Conservation (phyloP, 2,888 invertebrate genomes). For the Papilio elwesi region DNA sequence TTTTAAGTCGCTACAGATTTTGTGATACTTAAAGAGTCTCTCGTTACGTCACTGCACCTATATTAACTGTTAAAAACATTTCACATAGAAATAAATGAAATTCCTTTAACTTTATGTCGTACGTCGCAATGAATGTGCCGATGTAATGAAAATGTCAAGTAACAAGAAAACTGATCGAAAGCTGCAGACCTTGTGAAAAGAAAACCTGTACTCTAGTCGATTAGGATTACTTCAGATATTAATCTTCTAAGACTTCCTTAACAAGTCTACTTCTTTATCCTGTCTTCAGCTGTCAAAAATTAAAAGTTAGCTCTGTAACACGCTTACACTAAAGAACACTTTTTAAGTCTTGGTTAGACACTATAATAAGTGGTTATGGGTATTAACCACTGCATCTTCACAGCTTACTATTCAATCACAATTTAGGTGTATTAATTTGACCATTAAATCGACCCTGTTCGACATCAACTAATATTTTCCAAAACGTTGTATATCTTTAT, state of each 20-base stretch:
- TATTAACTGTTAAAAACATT: background rate
- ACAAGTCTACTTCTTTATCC: too few species aligned
- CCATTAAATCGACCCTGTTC: too few species aligned
- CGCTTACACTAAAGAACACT: too few species aligned
- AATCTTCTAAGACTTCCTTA: too few species aligned
- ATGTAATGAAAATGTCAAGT: constrained; percentile 17
- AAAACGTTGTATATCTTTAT: too few species aligned
- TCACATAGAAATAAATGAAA: constrained; percentile 26
- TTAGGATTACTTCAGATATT: too few species aligned
- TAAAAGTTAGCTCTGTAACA: too few species aligned
- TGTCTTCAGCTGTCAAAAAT: too few species aligned
- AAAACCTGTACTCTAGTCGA: background rate
- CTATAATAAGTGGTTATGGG: background rate
- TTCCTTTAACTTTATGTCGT: constrained; percentile 16
- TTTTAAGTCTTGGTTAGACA: background rate
- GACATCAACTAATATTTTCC: too few species aligned
- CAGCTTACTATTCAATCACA: too few species aligned
- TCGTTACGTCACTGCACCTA: background rate
- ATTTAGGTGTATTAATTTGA: too few species aligned
- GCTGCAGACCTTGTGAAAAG: background rate
- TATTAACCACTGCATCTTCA: background rate
- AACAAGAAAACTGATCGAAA: constrained; percentile 14
- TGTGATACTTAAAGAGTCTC: background rate
- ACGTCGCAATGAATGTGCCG: constrained; percentile 8
- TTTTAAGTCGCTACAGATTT: too few species aligned